Evolutionary conservation across 2,888 invertebrate species (phyloP), one percentile per base, ranked within the genome.

Genomic region (Athrips mouffetella): DNA sequence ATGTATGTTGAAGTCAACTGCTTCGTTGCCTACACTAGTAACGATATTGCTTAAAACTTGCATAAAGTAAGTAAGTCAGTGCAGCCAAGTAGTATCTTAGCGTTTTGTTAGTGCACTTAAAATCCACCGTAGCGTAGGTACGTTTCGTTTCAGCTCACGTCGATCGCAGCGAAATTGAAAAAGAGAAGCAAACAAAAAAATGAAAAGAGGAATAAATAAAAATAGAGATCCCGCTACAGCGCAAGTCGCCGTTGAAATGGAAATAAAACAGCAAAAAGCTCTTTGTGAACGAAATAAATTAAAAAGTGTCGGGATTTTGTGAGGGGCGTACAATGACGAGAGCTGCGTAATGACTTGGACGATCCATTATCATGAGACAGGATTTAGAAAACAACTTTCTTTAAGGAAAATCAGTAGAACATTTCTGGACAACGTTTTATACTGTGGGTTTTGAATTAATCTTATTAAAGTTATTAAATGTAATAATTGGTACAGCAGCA

Each of bases 251-350:
- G 88, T 83, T 84, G 88, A 87, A 88, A 86, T 84, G 85, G 73
- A 87, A 87, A 88, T 85, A 84, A 87, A 86, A 82, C 79, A 73
- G 73, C 75, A 76, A 76, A 82, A 85, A 75, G 80, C 79, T 83
- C 83, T 85, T 85, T 85, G 86, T 83, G 87, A 77, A 80, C 80
- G 84, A 87, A 87, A 87, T 87, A 84, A 87, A 88, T 87, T 87
- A 87, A 87, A 87, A 87, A 85, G 81, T 83, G 80, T 80, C 78
- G 80, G 80, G 83, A 83, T 83, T 85, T 82, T 80, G 80, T 67
- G 76, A 70, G 70, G 69, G 67, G 62, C 64, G 63, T 59, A 63
- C 70, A 65, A 65, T 61, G 63, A 65, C 65, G 60, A 52, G 56
- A 55, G 40, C 61, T 64, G 20, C 37, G 37, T 37, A 37, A 37